Base-by-base conservation (phyloP, 1,140 invertebrate species). In the Neelides sp. region DNA sequence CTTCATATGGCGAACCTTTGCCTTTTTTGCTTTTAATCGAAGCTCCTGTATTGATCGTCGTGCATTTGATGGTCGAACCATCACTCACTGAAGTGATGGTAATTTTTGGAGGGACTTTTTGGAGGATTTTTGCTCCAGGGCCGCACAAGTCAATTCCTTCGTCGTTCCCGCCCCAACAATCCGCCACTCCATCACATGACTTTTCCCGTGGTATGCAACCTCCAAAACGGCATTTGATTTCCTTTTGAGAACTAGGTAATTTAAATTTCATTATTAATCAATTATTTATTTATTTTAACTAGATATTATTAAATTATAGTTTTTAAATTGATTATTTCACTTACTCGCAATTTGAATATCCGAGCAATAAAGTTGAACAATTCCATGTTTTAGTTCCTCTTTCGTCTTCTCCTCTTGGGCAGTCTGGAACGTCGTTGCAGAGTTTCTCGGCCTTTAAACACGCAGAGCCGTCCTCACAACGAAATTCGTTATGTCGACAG, bases 401-500 rank as follows among this genome's bases (percentile, higher is more conserved):
- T n/a, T 53, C 50, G 15, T 51, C 50, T 37, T 51, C 50, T 4
- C 50, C 42, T 27, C 17, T 41, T 8, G 22, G 23, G 19, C 49
- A 42, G 17, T 39, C 45, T n/a, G 17, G 3, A 17, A 8, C 20
- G 12, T 45, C 51, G 19, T 53, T 48, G 37, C 51, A 53, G 19
- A 53, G 44, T 20, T 53, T 48, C 37, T 53, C 51, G 4, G 51
- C 27, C 5, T 17, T 8, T 3, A 53, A 20, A 27, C 43, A 53
- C 3, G 39, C 40, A 2, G 36, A 13, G 17, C 51, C 51, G 8
- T 53, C 51, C 12, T 20, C 15, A 30, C 51, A 53, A 1, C 51
- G 39, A 36, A 48, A 53, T 20, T 53, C 51, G 8, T 53, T 42
- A 10, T 39, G 43, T 15, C 28, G 47, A 13, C 51, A 53, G 30